These are phyloP conservation scores for Sarcophaga subvicina DNA, from an alignment of 2,888 invertebrate species.

Conservation along the genomic window DNA sequence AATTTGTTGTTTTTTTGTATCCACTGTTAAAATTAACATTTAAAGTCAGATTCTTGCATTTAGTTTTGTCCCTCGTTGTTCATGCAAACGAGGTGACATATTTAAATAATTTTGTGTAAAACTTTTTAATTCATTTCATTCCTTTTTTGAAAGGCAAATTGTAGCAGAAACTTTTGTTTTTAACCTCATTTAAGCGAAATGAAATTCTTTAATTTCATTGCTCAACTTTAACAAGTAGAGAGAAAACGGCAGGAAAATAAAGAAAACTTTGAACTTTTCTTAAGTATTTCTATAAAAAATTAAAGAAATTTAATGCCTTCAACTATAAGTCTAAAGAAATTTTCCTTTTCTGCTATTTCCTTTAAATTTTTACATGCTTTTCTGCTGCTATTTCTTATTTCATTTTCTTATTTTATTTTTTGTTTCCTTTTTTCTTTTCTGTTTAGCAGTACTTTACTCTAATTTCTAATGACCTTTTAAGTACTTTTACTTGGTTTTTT, in stretches of 20 bases:
- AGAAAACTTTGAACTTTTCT: constrained; percentile 35
- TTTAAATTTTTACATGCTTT: neutral
- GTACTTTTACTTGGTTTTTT: constrained; percentile 46
- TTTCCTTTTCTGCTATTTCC: neutral
- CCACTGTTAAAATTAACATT: no score
- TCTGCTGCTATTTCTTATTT: neutral
- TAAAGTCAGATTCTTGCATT: no score
- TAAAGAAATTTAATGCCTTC: no score
- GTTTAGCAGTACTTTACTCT: constrained; percentile 43
- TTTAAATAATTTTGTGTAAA: neutral
- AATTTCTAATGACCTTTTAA: constrained; percentile 68
- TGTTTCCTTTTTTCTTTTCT: constrained; percentile 31
- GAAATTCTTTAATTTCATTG: neutral
- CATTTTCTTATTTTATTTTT: neutral
- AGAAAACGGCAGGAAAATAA: no score
- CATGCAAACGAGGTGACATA: neutral
- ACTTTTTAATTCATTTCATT: constrained; percentile 21
- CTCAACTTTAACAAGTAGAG: no score
- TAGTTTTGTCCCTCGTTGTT: no score
- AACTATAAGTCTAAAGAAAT: neutral
- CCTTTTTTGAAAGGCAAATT: constrained; percentile 17
- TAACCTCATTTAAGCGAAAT: constrained; percentile 39
- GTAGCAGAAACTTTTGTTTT: constrained; percentile 46
- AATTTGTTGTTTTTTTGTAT: no score
- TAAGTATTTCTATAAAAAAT: no score